Conservation (phyloP, 2,888 invertebrate genomes). For the Phalera bucephala region DNA sequence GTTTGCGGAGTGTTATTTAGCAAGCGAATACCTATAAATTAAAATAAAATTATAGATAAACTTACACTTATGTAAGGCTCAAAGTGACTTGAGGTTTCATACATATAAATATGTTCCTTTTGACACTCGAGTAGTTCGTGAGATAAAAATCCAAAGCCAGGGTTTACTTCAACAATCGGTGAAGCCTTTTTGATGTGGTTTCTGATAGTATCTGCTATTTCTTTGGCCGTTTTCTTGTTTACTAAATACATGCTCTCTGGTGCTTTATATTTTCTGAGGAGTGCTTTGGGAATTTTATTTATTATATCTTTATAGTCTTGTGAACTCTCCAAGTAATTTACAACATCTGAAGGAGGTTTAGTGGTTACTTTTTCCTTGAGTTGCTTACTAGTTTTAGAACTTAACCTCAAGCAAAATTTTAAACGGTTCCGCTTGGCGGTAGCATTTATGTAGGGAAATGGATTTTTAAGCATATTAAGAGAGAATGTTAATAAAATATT, state of each 20-base stretch:
- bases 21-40: too few relatives aligned
- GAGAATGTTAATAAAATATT: too few relatives aligned
- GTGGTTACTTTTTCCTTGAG: slow-evolving; percentile 42
- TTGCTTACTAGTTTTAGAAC: slow-evolving; percentile 47
- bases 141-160: slow-evolving; percentile 86
- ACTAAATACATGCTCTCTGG: slow-evolving; percentile 71
- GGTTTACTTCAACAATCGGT: slow-evolving; percentile 86
- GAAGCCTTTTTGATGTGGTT: slow-evolving; percentile 45
- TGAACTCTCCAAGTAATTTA: slow-evolving; percentile 55
- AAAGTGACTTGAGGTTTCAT: slow-evolving; percentile 82
- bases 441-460: slow-evolving; percentile 3
- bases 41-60: too few relatives aligned
- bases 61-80: slow-evolving; percentile 66
- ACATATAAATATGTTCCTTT: slow-evolving; percentile 79
- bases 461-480: slow-evolving; percentile 23
- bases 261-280: slow-evolving; percentile 64
- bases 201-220: slow-evolving; percentile 58
- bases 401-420: slow-evolving; percentile 39
- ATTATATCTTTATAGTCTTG: slow-evolving; percentile 52
- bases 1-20: too few relatives aligned
- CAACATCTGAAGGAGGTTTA: slow-evolving; percentile 56
- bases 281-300: slow-evolving; percentile 55
- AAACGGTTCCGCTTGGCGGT: slow-evolving; percentile 10
- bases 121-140: slow-evolving; percentile 79
- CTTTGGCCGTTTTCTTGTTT: slow-evolving; percentile 60